phyloP scores from a whole-genome alignment of 2,888 invertebrate species.

The Sarcophaga subvicina region DNA sequence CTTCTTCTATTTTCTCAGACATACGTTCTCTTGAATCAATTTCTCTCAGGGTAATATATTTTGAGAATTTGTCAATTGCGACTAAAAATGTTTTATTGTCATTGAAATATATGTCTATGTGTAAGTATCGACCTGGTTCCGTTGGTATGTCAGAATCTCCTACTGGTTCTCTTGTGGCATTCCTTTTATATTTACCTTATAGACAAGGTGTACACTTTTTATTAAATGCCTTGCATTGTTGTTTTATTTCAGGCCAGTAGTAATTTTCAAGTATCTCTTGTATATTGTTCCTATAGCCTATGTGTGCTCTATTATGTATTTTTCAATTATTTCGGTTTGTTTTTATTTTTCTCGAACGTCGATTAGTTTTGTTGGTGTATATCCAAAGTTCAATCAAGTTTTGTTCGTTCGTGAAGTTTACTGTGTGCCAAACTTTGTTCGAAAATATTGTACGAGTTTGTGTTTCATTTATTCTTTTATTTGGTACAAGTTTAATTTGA shows the following conservation, averaged over 20 bases:
- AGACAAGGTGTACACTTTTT: conserved; percentile 21
- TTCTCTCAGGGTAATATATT: conserved; percentile 35
- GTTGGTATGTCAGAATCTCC: too few species aligned
- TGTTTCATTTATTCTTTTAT: neutral
- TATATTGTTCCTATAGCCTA: too few species aligned
- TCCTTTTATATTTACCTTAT: neutral
- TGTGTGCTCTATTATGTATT: too few species aligned
- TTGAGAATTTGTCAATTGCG: neutral
- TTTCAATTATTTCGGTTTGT: conserved; percentile 17
- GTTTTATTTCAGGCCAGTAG: conserved; percentile 23
- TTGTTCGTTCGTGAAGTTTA: conserved; percentile 1
- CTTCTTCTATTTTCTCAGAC: conserved; percentile 25
- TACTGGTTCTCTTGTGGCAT: too few species aligned
- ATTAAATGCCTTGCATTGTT: conserved; percentile 30
- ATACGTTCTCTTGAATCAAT: conserved; percentile 38
- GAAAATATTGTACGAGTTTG: neutral
- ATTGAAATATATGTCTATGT: too few species aligned
- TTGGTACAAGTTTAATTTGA: neutral
- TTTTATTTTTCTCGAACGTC: neutral
- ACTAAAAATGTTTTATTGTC: too few species aligned
- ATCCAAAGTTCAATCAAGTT: neutral
- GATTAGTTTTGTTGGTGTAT: too few species aligned
- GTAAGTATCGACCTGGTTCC: too few species aligned
- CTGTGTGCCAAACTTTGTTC: neutral
- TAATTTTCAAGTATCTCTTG: conserved; percentile 16